Evolutionary conservation across 2,797 vertebrate genomes (phyloP), one percentile per base, ranked within the genome.

Genomic region (Sebastes jordani): DNA sequence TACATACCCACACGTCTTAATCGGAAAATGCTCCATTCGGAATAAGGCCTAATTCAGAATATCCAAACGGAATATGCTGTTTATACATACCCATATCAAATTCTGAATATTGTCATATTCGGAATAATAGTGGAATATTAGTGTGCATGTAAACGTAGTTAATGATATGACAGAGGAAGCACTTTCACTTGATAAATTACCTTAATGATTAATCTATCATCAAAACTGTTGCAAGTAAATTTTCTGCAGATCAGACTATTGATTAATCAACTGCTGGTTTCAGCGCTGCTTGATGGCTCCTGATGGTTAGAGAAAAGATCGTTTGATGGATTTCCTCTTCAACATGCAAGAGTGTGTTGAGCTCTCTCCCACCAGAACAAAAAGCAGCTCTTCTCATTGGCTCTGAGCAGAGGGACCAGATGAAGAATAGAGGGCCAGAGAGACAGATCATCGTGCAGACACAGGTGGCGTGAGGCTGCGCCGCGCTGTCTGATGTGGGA

Each of bases 381-480:
- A 25, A 65, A 38, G 64, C 76, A 52, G 22, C 72, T 74, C 25
- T 11, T 60, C 58, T 77, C 52, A 70, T 29, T 61, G 72, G 63
- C 81, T 82, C 34, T 13, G 46, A 74, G 72, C 72, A 27, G 16
- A 62, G 84, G 65, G 85, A 80, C 58, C 65, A 68, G 72, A 84
- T 23, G 82, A 84, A 63, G 82, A 76, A 58, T 38, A 61, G 46
- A 63, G 62, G 80, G 70, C 83, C 74, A n/a, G 72, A 59, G 78
- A 85, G 88, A 81, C 78, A 34, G 75, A 78, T 79, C 83, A 65
- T 74, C 83, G 64, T 64, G 27, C 61, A 79, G 78, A 70, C 80
- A 76, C 92, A 91, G 91, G 91, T 92, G 89, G 86, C 71, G 55
- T 61, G 88, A 88, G 90, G 81, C 88, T 36, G 81, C 83, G 25